phyloP scores from a whole-genome alignment of 1,140 invertebrate genomes.

The Magallana ariakensis region DNA sequence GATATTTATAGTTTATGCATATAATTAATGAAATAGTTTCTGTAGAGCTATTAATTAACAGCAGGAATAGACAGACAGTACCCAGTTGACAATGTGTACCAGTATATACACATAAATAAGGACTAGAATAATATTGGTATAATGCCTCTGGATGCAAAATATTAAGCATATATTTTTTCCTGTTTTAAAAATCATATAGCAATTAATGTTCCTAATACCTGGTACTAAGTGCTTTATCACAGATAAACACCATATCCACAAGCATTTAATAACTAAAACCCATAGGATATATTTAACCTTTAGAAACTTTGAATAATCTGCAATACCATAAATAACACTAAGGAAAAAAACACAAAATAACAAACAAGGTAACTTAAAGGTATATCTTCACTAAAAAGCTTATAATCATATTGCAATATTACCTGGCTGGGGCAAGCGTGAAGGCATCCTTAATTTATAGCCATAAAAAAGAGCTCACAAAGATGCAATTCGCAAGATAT shows the following conservation, averaged over 20 bases:
- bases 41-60: neutral
- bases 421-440: slow-evolving; percentile 8
- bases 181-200: too few relatives aligned
- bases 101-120: neutral
- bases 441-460: neutral
- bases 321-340: too few relatives aligned
- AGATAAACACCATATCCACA: too few relatives aligned
- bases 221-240: too few relatives aligned
- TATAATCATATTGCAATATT: neutral
- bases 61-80: neutral
- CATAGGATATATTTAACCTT: too few relatives aligned
- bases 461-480: too few relatives aligned
- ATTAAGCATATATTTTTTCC: too few relatives aligned
- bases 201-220: too few relatives aligned
- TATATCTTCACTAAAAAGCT: neutral
- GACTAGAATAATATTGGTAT: neutral
- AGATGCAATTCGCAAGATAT: too few relatives aligned
- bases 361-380: neutral
- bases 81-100: neutral
- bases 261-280: too few relatives aligned
- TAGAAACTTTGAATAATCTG: too few relatives aligned
- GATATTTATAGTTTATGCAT: slow-evolving; percentile 25
- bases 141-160: neutral
- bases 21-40: slow-evolving; percentile 25
- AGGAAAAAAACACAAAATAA: too few relatives aligned